Conservation (phyloP, 2,888 invertebrate species). For the Danaus chrysippus region DNA sequence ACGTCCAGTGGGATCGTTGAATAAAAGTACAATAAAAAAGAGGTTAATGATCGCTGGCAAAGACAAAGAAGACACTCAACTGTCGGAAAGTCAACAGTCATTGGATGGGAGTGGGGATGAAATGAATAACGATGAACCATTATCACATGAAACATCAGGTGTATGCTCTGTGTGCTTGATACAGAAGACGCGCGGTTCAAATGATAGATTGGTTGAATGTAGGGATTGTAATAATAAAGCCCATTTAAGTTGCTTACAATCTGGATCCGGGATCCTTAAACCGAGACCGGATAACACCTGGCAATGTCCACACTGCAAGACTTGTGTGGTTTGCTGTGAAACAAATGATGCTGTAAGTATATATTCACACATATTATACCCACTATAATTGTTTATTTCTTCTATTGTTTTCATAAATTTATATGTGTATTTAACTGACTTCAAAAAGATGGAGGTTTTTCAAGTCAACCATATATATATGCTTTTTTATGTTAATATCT, state of each 20-base stretch:
- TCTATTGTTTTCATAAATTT: neutral
- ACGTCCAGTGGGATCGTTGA: slow-evolving; percentile 81
- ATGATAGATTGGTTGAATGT: slow-evolving; percentile 83
- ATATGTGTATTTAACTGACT: too few species aligned
- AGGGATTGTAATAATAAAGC: slow-evolving; percentile 87
- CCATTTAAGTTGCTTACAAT: slow-evolving; percentile 83
- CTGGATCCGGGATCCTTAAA: slow-evolving; percentile 82
- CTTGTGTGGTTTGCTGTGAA: slow-evolving; percentile 89
- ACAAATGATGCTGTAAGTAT: slow-evolving; percentile 85
- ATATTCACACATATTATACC: neutral
- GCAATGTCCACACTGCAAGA: slow-evolving; percentile 95
- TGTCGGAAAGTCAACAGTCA: slow-evolving; percentile 64
- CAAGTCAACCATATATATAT: too few species aligned
- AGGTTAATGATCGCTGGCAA: slow-evolving; percentile 57
- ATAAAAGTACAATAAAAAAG: slow-evolving; percentile 79
- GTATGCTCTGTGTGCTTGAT: slow-evolving; percentile 81
- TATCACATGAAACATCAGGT: slow-evolving; percentile 69
- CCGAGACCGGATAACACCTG: slow-evolving; percentile 84
- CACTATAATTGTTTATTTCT: neutral
- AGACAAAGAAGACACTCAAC: slow-evolving; percentile 57
- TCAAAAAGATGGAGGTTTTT: too few species aligned
- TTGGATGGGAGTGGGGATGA: slow-evolving; percentile 70
- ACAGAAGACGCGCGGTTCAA: slow-evolving; percentile 78
- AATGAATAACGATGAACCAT: slow-evolving; percentile 61
- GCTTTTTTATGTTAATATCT: too few species aligned